These are phyloP conservation scores for Andricus curvator DNA, from an alignment of 2,888 invertebrate species.

Conservation along the genomic window DNA sequence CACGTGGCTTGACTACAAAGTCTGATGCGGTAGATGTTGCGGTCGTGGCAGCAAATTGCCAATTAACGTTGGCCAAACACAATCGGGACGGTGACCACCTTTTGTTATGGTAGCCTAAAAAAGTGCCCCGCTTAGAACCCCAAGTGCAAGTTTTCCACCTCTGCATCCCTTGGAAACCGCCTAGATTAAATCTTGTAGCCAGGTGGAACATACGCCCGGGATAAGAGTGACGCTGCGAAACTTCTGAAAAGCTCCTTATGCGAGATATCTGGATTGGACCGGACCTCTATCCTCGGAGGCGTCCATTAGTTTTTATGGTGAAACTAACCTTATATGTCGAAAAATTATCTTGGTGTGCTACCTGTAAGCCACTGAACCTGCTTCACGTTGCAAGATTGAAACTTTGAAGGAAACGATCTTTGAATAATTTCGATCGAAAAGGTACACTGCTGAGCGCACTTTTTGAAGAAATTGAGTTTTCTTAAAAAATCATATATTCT, in stretches of 20 bases:
- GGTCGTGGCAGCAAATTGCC: constrained; percentile 19
- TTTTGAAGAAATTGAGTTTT: no score
- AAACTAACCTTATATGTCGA: neutral
- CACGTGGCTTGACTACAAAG: neutral
- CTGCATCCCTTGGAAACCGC: neutral
- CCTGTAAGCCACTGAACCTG: neutral
- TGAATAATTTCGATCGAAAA: neutral
- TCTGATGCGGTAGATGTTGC: neutral
- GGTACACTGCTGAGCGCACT: neutral
- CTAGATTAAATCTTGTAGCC: neutral
- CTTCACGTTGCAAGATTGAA: neutral
- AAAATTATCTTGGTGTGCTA: neutral
- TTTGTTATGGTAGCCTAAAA: neutral
- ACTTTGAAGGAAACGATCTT: neutral
- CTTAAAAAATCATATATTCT: no score
- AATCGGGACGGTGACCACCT: neutral
- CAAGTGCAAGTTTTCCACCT: constrained; percentile 11
- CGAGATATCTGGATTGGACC: neutral
- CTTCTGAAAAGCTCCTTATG: constrained; percentile 23
- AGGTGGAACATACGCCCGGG: neutral
- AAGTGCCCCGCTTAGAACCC: neutral
- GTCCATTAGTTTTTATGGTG: neutral
- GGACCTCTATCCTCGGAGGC: neutral
- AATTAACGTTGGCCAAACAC: constrained; percentile 31
- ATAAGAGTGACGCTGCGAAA: constrained; percentile 31